These are phyloP conservation scores for Morpho achilles DNA, from an alignment of 2,888 invertebrate species.

Conservation along the genomic window DNA sequence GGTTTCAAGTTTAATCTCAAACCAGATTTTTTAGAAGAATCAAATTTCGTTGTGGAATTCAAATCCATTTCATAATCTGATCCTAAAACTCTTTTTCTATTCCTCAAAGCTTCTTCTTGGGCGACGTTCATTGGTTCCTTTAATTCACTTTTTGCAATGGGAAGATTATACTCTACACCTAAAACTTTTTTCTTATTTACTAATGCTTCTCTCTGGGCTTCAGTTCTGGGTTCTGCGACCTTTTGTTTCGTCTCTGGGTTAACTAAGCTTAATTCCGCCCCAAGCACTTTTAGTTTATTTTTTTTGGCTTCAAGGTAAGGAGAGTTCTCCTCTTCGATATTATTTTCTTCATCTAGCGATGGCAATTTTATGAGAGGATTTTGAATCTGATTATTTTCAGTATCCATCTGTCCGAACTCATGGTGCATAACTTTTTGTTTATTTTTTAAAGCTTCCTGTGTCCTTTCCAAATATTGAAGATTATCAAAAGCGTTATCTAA, in stretches of 20 bases:
- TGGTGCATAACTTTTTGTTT: slow-evolving; percentile 74
- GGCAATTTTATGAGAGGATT: slow-evolving; percentile 34
- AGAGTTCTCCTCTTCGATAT: slow-evolving; percentile 38
- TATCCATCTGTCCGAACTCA: slow-evolving; percentile 61
- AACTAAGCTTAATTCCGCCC: slow-evolving; percentile 43
- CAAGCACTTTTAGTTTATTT: slow-evolving; percentile 59
- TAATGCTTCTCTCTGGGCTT: slow-evolving; percentile 79
- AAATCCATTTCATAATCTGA: slow-evolving; percentile 41
- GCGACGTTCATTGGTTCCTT: slow-evolving; percentile 55
- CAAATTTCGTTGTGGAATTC: slow-evolving; percentile 33
- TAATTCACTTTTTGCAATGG: slow-evolving; percentile 47
- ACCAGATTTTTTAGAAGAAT: slow-evolving; percentile 44
- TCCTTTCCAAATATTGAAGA: slow-evolving; percentile 51
- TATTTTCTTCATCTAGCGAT: slow-evolving; percentile 54
- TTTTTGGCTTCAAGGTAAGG: slow-evolving; percentile 53
- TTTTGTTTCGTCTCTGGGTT: slow-evolving; percentile 29
- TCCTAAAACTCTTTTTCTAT: slow-evolving; percentile 47
- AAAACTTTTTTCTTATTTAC: slow-evolving; percentile 81
- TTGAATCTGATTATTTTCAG: slow-evolving; percentile 49
- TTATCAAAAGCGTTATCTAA: slow-evolving; percentile 49
- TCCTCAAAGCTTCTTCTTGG: slow-evolving; percentile 59
- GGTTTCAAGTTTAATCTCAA: slow-evolving; percentile 66
- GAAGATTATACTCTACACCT: slow-evolving; percentile 79
- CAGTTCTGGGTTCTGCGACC: slow-evolving; percentile 46
- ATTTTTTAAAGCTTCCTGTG: slow-evolving; percentile 65